A percentile compares a stretch with the other conserved stretches of the same genome.
phyloP scores from a whole-genome alignment of 2,113 vertebrate species.

The Pteruthius melanotis region DNA sequence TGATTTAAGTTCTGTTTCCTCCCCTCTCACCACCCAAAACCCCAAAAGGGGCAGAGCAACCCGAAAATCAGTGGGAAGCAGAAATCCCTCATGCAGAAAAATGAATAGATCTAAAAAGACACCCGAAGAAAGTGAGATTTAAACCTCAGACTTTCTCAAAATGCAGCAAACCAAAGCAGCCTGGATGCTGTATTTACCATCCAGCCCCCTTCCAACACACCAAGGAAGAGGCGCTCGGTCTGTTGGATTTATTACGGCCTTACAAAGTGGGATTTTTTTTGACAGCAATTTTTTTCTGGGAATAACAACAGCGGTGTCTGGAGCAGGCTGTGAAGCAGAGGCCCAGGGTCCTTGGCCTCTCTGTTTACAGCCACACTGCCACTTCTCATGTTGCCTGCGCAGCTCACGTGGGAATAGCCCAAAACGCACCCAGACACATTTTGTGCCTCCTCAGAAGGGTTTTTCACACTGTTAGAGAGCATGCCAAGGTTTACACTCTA shows the following conservation, averaged over 20 bases:
- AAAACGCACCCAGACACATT: neutral
- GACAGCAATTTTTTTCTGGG: slow-evolving; percentile 41
- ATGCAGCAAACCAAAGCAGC: neutral
- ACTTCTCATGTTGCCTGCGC: slow-evolving; percentile 1
- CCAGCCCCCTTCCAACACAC: neutral
- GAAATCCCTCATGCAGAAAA: neutral
- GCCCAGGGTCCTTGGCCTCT: slow-evolving; percentile 42
- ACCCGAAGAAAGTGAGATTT: neutral
- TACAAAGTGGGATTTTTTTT: neutral
- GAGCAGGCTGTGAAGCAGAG: slow-evolving; percentile 37
- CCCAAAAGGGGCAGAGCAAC: neutral
- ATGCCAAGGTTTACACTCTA: neutral
- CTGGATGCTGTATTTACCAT: neutral
- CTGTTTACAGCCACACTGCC: slow-evolving; percentile 47
- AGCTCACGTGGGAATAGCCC: slow-evolving; percentile 41
- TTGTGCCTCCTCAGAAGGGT: neutral
- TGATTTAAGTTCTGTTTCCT: neutral
- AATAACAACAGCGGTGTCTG: neutral
- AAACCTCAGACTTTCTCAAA: neutral
- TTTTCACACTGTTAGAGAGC: slow-evolving; percentile 35
- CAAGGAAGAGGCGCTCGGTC: neutral
- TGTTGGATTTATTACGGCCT: neutral
- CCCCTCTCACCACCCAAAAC: too few relatives aligned
- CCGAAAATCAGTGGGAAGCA: neutral
- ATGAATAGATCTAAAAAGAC: rapidly evolving